Evolutionary conservation across 2,113 vertebrate genomes (phyloP).

Genomic region (Euleptes europaea): DNA sequence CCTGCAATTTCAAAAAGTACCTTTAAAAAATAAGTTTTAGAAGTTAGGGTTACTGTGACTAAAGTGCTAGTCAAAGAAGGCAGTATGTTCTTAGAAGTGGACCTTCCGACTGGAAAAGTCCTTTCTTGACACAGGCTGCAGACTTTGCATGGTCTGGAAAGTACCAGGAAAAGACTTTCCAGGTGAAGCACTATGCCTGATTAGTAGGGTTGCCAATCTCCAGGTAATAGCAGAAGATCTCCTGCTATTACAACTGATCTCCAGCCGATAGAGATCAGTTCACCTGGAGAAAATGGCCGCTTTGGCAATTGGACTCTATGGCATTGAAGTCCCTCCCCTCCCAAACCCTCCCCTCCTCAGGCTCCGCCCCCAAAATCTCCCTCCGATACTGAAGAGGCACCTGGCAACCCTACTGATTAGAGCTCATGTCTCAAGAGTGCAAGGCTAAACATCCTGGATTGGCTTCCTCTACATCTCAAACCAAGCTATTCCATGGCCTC

Average conservation of each 20-base stretch:
- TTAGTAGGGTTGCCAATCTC: too few species aligned
- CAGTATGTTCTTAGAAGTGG: background rate
- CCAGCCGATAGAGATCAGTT: too few species aligned
- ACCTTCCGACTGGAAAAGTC: background rate
- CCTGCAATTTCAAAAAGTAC: background rate
- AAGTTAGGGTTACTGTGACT: background rate
- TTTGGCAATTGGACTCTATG: too few species aligned
- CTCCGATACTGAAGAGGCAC: too few species aligned
- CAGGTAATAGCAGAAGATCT: too few species aligned
- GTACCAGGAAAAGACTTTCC: background rate
- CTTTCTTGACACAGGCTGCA: background rate
- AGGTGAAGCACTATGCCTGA: background rate
- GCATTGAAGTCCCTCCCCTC: too few species aligned
- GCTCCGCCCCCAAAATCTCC: too few species aligned
- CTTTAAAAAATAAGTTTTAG: background rate
- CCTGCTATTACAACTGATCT: too few species aligned
- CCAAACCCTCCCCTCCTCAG: too few species aligned
- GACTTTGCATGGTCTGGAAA: background rate
- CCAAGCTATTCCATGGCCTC: background rate
- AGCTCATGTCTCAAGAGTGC: background rate
- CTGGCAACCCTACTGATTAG: too few species aligned
- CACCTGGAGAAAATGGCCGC: too few species aligned
- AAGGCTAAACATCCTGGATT: background rate
- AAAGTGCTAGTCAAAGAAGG: background rate
- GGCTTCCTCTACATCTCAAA: background rate